A percentile compares a stretch with the other conserved stretches of the same genome.
Evolutionary conservation across 2,888 invertebrate species (phyloP).

Genomic region (Heliothis peltigera): DNA sequence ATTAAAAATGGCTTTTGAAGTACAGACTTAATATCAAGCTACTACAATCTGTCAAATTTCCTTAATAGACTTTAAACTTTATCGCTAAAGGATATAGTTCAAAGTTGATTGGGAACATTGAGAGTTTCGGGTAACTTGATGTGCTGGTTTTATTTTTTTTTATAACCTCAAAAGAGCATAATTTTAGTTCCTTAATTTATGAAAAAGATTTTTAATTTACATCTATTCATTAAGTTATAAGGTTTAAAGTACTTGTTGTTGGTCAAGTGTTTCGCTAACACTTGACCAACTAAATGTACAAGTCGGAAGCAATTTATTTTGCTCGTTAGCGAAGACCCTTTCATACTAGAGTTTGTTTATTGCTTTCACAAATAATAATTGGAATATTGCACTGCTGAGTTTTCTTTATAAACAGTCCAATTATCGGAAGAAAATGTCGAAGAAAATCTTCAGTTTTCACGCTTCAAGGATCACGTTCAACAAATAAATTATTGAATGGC

Average conservation of each 20-base stretch:
- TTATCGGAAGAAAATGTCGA: neutral
- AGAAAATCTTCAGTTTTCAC: neutral
- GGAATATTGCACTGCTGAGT: neutral
- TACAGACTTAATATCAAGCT: no score
- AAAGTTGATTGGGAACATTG: no score
- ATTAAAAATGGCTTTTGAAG: no score
- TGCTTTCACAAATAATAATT: constrained; percentile 19
- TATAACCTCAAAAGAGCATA: no score
- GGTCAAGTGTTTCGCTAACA: no score
- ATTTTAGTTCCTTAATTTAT: no score
- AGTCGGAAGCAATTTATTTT: constrained; percentile 25
- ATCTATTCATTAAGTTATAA: neutral
- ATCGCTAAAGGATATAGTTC: no score
- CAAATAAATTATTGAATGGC: no score
- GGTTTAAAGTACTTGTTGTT: neutral
- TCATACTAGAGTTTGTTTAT: constrained; percentile 9
- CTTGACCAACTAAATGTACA: constrained; percentile 6
- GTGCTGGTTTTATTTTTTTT: no score
- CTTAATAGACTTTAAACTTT: no score
- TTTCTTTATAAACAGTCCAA: constrained; percentile 12
- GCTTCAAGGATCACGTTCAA: neutral
- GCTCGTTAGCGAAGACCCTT: constrained; percentile 20
- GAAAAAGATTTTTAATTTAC: neutral
- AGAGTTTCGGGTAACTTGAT: no score
- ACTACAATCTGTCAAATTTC: no score